Percentiles rank a stretch among this genome's conserved stretches.
Evolutionary conservation across 2,797 vertebrate genomes (phyloP).

Genomic region (Catostomus latipinnis): DNA sequence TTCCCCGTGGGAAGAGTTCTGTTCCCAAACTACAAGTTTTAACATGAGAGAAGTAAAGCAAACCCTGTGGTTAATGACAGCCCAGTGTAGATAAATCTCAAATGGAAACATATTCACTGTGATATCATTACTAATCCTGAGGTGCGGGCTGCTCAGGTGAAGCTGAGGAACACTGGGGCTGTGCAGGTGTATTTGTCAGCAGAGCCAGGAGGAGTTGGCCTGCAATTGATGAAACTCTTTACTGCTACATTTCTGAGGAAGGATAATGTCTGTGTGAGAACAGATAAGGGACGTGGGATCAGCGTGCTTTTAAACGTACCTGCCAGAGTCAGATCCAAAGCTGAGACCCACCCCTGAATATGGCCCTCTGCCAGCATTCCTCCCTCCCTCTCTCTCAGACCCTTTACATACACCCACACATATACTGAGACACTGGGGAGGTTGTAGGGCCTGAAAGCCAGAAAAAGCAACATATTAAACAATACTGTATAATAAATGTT

Average conservation of each 20-base stretch:
- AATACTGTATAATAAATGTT: too few species aligned
- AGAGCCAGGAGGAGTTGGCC: conserved; percentile 19
- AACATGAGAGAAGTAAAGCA: conserved; percentile 67
- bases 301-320: conserved; percentile 72
- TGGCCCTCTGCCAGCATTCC: conserved; percentile 70
- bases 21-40: conserved; percentile 81
- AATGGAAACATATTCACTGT: conserved; percentile 43
- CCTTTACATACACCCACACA: neutral
- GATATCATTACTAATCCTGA: conserved; percentile 53
- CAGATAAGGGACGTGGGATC: conserved; percentile 75
- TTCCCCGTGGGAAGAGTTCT: conserved; percentile 79
- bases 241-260: conserved; percentile 66
- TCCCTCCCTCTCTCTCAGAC: conserved; percentile 7
- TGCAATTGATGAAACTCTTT: conserved; percentile 41
- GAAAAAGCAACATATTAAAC: too few species aligned
- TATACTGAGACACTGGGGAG: neutral
- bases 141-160: conserved; percentile 51
- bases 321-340: conserved; percentile 66
- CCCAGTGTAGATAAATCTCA: conserved; percentile 37
- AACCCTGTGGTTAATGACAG: conserved; percentile 50
- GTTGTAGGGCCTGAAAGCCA: neutral
- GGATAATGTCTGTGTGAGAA: conserved; percentile 75
- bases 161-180: conserved; percentile 23
- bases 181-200: conserved; percentile 58
- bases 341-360: conserved; percentile 52